Base-by-base conservation (phyloP, 1,140 invertebrate species). In the Mizuhopecten yessoensis region DNA sequence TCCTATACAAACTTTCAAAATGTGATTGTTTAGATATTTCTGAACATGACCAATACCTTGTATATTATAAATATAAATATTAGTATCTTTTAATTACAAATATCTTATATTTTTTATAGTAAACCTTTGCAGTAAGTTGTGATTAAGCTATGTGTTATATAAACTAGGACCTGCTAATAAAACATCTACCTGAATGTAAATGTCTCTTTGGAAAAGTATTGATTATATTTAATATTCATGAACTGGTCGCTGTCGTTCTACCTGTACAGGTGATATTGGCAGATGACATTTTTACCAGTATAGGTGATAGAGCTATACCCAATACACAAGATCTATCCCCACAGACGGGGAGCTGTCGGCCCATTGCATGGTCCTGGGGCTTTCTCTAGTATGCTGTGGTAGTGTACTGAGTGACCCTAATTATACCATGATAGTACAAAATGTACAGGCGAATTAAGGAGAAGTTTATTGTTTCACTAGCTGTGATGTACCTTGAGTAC, bases 381-480 rank as follows among this genome's bases (percentile, higher is more conserved):
- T 75, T 75, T 75, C 57, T 75, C 5, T 17, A 29, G 23, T 75
- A 29, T 29, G 29, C 57, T 29, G 23, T 75, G 57, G 57, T 75
- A 29, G 57, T 75, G 57, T 17, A 75, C 57, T n/a, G 57, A 75
- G 23, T 75, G 57, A 75, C 57, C 57, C 57, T 75, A 75, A 75
- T 75, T 75, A 75, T 75, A 75, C 57, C 57, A 29, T 23, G 57
- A 75, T n/a, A 75, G 57, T 75, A 75, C 57, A 75, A 75, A 75
- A 75, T 75, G 57, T 29, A 75, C 57, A 5, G 23, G 17, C n/a
- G n/a, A n/a, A n/a, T n/a, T 75, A 75, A n/a, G 57, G 57, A 75
- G 11, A 75, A 29, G 23, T 75, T 75, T 75, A 75, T 75, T 75
- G 57, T 75, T 75, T 29, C 57, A 75, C 57, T 75, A 20, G 45